Percentiles rank a stretch among this genome's conserved stretches.
Evolutionary conservation across 2,797 vertebrate species (phyloP).

Genomic region (Hippoglossus hippoglossus): DNA sequence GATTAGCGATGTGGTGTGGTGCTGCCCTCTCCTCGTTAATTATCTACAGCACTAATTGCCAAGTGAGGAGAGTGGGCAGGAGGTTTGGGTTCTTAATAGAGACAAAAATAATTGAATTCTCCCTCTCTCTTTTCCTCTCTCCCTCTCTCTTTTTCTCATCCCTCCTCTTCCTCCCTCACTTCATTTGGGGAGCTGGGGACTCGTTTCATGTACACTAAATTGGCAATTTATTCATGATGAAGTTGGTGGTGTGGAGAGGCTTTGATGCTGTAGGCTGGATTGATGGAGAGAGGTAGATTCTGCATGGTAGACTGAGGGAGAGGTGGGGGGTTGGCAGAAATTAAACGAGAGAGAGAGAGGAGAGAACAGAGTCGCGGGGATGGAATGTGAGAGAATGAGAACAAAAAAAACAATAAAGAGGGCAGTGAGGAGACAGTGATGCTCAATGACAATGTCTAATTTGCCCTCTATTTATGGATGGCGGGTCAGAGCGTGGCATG

Average conservation of each 20-base stretch:
- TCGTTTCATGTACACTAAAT: constrained; percentile 81
- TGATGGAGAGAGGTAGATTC: constrained; percentile 65
- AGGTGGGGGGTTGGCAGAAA: constrained; percentile 18
- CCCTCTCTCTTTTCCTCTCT: constrained; percentile 26
- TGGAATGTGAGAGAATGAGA: constrained; percentile 43
- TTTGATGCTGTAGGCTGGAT: constrained; percentile 77
- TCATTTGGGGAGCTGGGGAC: constrained; percentile 74
- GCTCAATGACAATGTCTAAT: constrained; percentile 76
- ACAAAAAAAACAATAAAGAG: constrained; percentile 56
- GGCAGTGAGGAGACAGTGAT: constrained; percentile 61
- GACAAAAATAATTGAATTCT: constrained; percentile 82
- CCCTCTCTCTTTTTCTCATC: constrained; percentile 35
- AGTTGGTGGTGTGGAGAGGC: constrained; percentile 79
- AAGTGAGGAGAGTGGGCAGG: constrained; percentile 80
- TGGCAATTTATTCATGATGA: constrained; percentile 83
- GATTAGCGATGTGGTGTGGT: constrained; percentile 78
- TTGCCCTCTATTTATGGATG: constrained; percentile 75
- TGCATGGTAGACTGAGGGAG: constrained; percentile 57
- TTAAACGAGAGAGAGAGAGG: constrained; percentile 32
- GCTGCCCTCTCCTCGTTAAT: constrained; percentile 83
- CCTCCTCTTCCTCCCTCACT: constrained; percentile 58
- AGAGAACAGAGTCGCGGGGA: constrained; percentile 32
- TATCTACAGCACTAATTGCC: constrained; percentile 81
- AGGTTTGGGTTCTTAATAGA: constrained; percentile 82
- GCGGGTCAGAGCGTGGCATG: constrained; percentile 62